Base-by-base conservation (phyloP, 2,888 invertebrate genomes). In the Endomychus coccineus region DNA sequence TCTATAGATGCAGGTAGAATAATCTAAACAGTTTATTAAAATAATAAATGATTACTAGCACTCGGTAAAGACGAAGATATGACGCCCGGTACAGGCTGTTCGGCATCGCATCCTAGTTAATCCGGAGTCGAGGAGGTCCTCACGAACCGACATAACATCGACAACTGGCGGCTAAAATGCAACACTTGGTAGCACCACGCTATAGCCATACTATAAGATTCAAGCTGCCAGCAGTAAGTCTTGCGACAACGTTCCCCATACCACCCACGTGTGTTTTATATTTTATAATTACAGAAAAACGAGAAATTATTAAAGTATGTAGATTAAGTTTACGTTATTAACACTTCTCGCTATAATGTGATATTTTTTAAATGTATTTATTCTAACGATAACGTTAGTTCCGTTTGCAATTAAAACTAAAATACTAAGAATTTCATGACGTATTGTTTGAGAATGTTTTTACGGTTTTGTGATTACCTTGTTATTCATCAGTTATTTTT, bases 101-200 rank as follows among this genome's bases (percentile, higher is more conserved):
- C 12, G 23, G 27, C 10, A 17, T 31, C 36, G 28, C 36, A 37
- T 37, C 36, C 21, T 37, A 37, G 25, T 24, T 10, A 11, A 27
- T 34, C 28, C 28, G 16, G 25, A 16, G 27, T 34, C 38, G 32
- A 33, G 32, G 28, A 27, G 28, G 23, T 34, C 38, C 38, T 34
- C 24, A 28, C 38, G 23, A 11, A 5, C 4, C 38, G 38, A 34
- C 17, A 7, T 19, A 29, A 22, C 15, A 15, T 23, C 22, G 32
- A 23, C 23, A 38, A 38, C 38, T 38, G 34, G 34, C 37, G 25
- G 37, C 30, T 36, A 36, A 36, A 36, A 30, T 36, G 36, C 36
- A 37, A 32, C 38, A 38, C 38, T 38, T 34, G 38, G 38, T 38
- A 38, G 38, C 38, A 37, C 31, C 36, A 31, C 31, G 12, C 30